Conservation (phyloP, 2,113 vertebrate genomes). For the Proteles cristata region DNA sequence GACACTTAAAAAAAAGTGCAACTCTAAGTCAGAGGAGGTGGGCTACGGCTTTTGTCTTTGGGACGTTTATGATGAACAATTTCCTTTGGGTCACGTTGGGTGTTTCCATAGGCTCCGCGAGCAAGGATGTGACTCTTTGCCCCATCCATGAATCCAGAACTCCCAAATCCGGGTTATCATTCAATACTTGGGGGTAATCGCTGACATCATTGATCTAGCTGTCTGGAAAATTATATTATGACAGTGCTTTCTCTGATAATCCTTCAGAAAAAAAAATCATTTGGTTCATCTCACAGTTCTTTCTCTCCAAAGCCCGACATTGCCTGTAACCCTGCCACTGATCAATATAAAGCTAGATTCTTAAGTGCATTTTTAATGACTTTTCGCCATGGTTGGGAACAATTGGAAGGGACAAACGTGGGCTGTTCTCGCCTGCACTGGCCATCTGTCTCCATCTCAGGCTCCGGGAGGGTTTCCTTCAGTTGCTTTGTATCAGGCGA, state of each 20-base stretch:
- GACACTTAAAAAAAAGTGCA: not conserved
- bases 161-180: constrained; percentile 9
- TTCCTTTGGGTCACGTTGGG: constrained; percentile 4
- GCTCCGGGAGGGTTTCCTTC: constrained; percentile 54
- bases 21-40: not conserved
- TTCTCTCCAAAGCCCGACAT: not conserved
- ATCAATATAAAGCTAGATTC: constrained; percentile 54
- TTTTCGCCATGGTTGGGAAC: constrained; percentile 47
- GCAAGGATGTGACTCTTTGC: not conserved
- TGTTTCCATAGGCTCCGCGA: not conserved
- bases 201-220: constrained; percentile 41
- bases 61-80: not conserved
- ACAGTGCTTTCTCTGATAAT: constrained; percentile 56
- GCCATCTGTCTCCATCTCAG: constrained; percentile 54
- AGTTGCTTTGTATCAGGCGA: not conserved
- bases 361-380: constrained; percentile 77
- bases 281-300: not conserved
- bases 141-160: constrained; percentile 44
- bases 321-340: not conserved
- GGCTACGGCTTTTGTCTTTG: not conserved
- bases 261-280: constrained; percentile 48
- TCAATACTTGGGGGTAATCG: not conserved
- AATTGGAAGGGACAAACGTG: constrained; percentile 46
- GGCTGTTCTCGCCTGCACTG: constrained; percentile 6
- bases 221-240: constrained; percentile 56